Evolutionary conservation across 37 sponge, comb jelly and placozoan genomes (phyloP).

Genomic region (Axinella damicornis): DNA sequence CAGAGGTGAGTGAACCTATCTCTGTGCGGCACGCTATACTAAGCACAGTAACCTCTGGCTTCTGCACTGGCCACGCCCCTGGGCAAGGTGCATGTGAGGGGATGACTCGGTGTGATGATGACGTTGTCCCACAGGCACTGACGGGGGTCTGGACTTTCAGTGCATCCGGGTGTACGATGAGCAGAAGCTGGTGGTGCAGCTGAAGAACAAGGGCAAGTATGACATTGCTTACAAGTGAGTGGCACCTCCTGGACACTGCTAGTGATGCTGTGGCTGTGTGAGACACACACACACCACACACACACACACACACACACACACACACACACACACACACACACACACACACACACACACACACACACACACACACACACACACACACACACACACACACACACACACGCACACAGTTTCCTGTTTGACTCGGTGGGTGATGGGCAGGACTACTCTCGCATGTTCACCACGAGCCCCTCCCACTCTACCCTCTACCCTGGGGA

Average conservation of each 20-base stretch:
- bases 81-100: not conserved
- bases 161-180: slow-evolving; percentile 87
- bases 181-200: slow-evolving; percentile 73
- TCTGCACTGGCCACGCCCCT: not conserved
- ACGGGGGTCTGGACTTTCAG: slow-evolving; percentile 96
- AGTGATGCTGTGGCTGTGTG: no score
- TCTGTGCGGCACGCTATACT: not conserved
- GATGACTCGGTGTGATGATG: not conserved
- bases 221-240: slow-evolving; percentile 92
- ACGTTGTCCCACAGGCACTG: slow-evolving; percentile 68
- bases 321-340: no score
- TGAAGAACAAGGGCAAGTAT: slow-evolving; percentile 97
- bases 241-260: no score
- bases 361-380: no score
- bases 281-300: no score
- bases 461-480: slow-evolving; percentile 77
- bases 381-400: not conserved
- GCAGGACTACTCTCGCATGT: slow-evolving; percentile 60
- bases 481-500: slow-evolving; percentile 87
- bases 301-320: no score
- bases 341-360: no score
- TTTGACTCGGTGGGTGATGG: slow-evolving; percentile 9
- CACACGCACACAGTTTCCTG: slow-evolving; percentile 9
- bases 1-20: slow-evolving; percentile 59
- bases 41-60: not conserved